Conservation (phyloP, 2,888 invertebrate species). For the Stenchaetothrips biformis region DNA sequence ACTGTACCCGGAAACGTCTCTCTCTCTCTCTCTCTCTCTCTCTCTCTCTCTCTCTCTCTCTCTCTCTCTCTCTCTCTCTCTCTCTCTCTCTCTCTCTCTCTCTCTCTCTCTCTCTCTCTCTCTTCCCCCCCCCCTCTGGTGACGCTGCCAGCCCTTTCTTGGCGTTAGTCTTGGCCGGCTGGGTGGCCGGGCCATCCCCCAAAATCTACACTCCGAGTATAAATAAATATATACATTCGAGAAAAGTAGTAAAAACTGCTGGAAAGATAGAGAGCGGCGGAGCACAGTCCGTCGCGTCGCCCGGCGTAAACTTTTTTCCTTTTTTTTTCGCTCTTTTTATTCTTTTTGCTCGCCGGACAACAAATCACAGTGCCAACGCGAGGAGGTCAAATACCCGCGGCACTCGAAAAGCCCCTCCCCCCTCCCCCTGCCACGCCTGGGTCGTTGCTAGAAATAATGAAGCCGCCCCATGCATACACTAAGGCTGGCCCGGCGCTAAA, state of each 20-base stretch:
- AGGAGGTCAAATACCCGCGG: slow-evolving; percentile 7
- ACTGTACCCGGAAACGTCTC: no score
- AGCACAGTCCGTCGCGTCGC: no score
- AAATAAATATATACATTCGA: neutral
- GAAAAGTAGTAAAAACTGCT: neutral
- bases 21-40: no score
- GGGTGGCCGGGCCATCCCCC: no score
- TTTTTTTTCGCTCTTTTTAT: no score
- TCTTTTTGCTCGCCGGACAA: neutral
- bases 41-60: no score
- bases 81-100: neutral
- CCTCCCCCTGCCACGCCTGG: neutral
- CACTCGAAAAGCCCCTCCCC: neutral
- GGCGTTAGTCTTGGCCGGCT: no score
- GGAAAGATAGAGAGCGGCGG: neutral
- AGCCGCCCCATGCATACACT: neutral
- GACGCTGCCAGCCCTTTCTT: neutral
- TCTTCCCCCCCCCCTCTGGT: neutral
- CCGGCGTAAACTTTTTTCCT: neutral
- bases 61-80: no score
- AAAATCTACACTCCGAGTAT: no score
- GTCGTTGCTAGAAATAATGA: slow-evolving; percentile 6
- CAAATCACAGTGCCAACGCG: neutral
- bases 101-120: neutral
- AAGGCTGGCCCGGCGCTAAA: neutral